Percentiles rank a stretch among this genome's conserved stretches.
Evolutionary conservation across 2,113 vertebrate species (phyloP).

Genomic region (Leucopsar rothschildi): DNA sequence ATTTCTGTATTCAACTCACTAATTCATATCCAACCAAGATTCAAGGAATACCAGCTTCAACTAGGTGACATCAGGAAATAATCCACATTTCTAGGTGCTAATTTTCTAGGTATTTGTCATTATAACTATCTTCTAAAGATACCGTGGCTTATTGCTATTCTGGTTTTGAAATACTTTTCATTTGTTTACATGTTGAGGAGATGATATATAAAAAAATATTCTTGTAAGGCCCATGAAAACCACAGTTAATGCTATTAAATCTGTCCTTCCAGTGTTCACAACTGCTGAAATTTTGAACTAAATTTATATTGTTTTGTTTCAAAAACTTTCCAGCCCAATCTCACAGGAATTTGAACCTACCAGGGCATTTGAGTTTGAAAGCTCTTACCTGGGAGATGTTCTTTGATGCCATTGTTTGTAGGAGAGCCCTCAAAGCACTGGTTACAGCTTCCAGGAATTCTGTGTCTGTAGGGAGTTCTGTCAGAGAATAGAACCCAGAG

Average conservation of each 20-base stretch:
- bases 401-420: conserved; percentile 92
- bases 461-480: conserved; percentile 84
- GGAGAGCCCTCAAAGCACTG: conserved; percentile 88
- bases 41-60: neutral
- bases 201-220: neutral
- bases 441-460: conserved; percentile 95
- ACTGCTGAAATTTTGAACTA: neutral
- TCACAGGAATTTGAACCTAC: neutral
- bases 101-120: neutral
- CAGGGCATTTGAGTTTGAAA: neutral
- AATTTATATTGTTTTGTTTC: neutral
- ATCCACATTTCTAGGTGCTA: neutral
- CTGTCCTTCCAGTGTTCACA: neutral
- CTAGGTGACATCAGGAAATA: neutral
- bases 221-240: neutral
- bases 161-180: neutral
- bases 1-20: neutral
- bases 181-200: neutral
- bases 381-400: conserved; percentile 89
- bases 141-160: neutral
- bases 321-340: neutral
- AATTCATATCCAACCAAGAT: neutral
- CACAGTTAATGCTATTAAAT: neutral
- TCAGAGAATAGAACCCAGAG: conserved; percentile 46
- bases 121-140: neutral